Evolutionary conservation across 2,113 vertebrate genomes (phyloP), one percentile per base, ranked within the genome.

Genomic region (Poeciliopsis retropinna): DNA sequence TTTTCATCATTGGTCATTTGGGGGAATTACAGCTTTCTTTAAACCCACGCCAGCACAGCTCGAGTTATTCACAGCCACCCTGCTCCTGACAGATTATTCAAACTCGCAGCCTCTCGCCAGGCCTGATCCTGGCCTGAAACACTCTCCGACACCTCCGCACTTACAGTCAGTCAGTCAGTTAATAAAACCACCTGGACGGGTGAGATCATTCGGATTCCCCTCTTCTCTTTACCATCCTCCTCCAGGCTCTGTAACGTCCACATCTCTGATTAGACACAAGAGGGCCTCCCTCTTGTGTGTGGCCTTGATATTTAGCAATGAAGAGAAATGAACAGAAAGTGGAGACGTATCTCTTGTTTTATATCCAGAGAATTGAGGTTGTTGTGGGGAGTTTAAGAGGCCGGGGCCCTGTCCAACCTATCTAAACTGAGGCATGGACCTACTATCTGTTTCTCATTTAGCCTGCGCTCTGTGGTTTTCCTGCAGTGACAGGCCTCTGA

Each of bases 391-490:
- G 62, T 19, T 17, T 5, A 47, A 19, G 34, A 13, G 28, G 22
- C 22, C 19, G 57, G 67, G 67, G 73, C 68, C 11, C 67, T 75
- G 44, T 14, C 9, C 54, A 19, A 69, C 72, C 73, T 87, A 86
- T 90, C 78, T 92, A 83, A 85, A 89, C 60, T 6, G 54, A 85
- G 75, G 70, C 84, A 72, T 84, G 82, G 81, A 92, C 72, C 83
- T 63, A 81, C 88, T 92, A 88, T 91, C 92, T 93, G 91, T 90
- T 93, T 92, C 92, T 92, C 92, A 92, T 93, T 93, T 91, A 34
- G 64, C 69, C 71, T 10, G 73, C 73, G 6, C 85, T 88, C 86
- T 85, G 88, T 82, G 88, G 86, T 89, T 92, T 89, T 88, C 85
- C 75, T 82, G 81, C 87, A 87, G 79, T 92, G 90, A 91, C 91